phyloP scores from a whole-genome alignment of 2,797 vertebrate genomes.

The Momotus momota region DNA sequence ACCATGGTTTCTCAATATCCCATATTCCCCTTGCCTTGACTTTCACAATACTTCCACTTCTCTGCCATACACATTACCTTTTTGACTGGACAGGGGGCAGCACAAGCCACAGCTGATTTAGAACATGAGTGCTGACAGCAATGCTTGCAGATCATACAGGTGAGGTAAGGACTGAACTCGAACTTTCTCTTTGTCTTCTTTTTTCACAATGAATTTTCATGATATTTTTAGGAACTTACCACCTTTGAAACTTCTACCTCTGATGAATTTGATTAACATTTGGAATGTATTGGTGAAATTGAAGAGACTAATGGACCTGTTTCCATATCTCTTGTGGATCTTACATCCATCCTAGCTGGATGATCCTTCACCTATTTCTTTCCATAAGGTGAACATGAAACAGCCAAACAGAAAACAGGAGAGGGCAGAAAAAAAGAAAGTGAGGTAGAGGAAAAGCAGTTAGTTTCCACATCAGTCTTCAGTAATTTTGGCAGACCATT shows the following conservation, averaged over 20 bases:
- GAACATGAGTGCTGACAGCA: not conserved
- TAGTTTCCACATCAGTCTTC: not conserved
- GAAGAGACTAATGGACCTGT: not conserved
- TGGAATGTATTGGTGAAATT: not conserved
- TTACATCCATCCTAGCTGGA: not conserved
- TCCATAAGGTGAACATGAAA: not conserved
- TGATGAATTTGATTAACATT: not conserved
- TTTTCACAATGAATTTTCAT: not conserved
- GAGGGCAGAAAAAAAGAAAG: not conserved
- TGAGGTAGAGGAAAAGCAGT: not conserved
- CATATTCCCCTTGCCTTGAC: not conserved
- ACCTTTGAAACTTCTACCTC: not conserved
- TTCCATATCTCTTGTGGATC: not conserved
- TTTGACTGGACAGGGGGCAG: not conserved
- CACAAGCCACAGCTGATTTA: rapidly evolving
- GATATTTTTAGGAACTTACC: not conserved
- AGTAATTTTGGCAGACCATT: not conserved
- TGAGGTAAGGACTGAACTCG: not conserved
- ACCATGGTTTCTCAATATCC: not conserved
- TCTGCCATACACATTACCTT: rapidly evolving
- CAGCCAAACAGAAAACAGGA: not conserved
- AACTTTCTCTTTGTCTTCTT: not conserved
- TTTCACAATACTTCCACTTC: not conserved
- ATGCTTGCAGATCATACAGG: not conserved
- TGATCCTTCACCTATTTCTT: not conserved